Evolutionary conservation across 2,888 invertebrate species (phyloP).

Genomic region (Leptopterna dolabrata): DNA sequence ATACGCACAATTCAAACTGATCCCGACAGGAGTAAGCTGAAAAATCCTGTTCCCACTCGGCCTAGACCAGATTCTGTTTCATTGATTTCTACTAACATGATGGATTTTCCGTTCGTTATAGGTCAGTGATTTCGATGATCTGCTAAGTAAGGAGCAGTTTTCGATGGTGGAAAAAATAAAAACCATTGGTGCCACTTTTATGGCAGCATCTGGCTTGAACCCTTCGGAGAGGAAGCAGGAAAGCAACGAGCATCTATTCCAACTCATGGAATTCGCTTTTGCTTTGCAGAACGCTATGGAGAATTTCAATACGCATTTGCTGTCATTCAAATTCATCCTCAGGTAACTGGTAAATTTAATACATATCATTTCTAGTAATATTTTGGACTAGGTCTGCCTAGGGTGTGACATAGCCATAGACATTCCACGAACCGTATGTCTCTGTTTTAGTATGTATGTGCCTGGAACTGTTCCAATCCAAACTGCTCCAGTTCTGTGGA

Average conservation of each 20-base stretch:
- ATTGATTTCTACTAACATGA: background rate
- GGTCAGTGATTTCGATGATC: constrained; percentile 86
- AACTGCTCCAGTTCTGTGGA: too few species aligned
- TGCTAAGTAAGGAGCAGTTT: constrained; percentile 83
- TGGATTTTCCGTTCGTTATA: background rate
- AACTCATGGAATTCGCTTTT: constrained; percentile 92
- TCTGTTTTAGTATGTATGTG: too few species aligned
- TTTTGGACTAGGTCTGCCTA: too few species aligned
- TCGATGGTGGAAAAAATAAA: constrained; percentile 96
- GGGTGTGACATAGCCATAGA: too few species aligned
- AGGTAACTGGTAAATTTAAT: constrained; percentile 66
- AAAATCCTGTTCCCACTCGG: background rate
- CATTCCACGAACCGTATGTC: too few species aligned
- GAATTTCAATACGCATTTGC: constrained; percentile 88
- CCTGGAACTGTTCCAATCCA: too few species aligned
- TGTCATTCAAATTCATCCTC: constrained; percentile 89
- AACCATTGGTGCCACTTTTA: constrained; percentile 95
- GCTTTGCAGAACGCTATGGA: constrained; percentile 89
- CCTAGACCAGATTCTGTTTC: background rate
- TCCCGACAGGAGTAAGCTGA: too few species aligned
- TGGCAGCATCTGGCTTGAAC: constrained; percentile 97
- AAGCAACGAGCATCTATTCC: constrained; percentile 82
- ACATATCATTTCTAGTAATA: too few species aligned
- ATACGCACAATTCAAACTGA: too few species aligned
- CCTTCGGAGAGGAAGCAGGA: constrained; percentile 79